phyloP scores from a whole-genome alignment of 1,140 invertebrate genomes.

The Helicoverpa zea region DNA sequence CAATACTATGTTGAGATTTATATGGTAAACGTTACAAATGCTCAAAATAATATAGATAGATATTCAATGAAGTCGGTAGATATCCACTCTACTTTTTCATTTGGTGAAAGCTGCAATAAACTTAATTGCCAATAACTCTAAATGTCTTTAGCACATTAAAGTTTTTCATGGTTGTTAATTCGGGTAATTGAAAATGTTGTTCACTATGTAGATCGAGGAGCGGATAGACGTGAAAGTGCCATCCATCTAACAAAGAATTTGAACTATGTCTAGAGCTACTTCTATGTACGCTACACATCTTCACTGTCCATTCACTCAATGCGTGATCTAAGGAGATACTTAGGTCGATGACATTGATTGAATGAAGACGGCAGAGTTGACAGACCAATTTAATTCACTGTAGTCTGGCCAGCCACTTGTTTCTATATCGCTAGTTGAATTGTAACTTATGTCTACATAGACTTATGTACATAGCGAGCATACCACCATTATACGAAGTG shows the following conservation, averaged over 20 bases:
- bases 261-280: too few relatives aligned
- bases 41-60: too few relatives aligned
- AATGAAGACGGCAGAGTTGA: constrained; percentile 40
- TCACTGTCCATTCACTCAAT: constrained; percentile 26
- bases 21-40: too few relatives aligned
- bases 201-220: background rate
- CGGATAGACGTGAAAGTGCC: background rate
- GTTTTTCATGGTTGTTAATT: too few relatives aligned
- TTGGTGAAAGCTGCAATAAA: too few relatives aligned
- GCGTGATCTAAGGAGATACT: constrained; percentile 41
- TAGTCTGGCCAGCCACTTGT: constrained; percentile 33
- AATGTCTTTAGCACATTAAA: too few relatives aligned
- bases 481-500: constrained; percentile 5
- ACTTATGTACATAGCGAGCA: constrained; percentile 3
- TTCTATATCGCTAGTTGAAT: constrained; percentile 26
- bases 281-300: background rate
- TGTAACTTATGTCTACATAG: constrained; percentile 3
- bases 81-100: too few relatives aligned
- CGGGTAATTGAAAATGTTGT: too few relatives aligned
- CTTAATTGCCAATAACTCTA: too few relatives aligned
- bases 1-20: too few relatives aligned
- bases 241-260: too few relatives aligned
- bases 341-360: constrained; percentile 44
- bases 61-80: too few relatives aligned
- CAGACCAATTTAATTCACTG: constrained; percentile 43